Conservation (phyloP, 2,888 invertebrate species). For the Rapana venosa region DNA sequence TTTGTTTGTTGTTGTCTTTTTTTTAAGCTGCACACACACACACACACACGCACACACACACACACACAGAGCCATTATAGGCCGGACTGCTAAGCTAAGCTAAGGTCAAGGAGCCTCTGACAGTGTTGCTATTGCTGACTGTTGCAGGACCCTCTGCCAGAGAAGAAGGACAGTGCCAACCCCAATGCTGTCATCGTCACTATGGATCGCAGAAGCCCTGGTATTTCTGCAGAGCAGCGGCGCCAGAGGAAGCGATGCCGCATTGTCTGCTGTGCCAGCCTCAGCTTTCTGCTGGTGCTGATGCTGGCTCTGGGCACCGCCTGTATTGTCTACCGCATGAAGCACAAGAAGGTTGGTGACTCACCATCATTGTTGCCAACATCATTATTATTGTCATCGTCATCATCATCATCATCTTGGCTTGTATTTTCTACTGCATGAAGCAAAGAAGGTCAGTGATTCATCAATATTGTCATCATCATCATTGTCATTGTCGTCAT, state of each 20-base stretch:
- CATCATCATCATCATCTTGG: slow-evolving; percentile 18
- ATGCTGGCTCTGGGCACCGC: slow-evolving; percentile 43
- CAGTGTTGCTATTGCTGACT: too few species aligned
- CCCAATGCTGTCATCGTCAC: slow-evolving; percentile 35
- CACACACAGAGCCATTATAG: neutral
- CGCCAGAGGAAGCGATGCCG: slow-evolving; percentile 29
- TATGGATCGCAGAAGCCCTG: neutral
- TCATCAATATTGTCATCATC: too few species aligned
- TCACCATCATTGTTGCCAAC: too few species aligned
- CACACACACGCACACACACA: slow-evolving; percentile 26
- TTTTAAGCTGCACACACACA: neutral
- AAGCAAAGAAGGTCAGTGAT: slow-evolving; percentile 42
- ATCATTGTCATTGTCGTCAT: too few species aligned
- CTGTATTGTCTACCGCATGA: slow-evolving; percentile 42
- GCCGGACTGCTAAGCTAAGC: too few species aligned
- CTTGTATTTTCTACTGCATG: slow-evolving; percentile 40
- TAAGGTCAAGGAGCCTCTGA: too few species aligned
- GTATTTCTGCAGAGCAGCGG: neutral
- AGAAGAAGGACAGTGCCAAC: slow-evolving; percentile 41
- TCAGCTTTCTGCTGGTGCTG: slow-evolving; percentile 34
- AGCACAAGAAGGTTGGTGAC: slow-evolving; percentile 44
- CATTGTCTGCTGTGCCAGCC: slow-evolving; percentile 38
- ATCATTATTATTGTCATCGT: too few species aligned
- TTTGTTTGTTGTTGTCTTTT: too few species aligned
- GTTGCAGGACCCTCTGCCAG: slow-evolving; percentile 38